These are phyloP conservation scores for Acrocyrtus sp. DNA, from an alignment of 2,888 invertebrate species.

Conservation along the genomic window DNA sequence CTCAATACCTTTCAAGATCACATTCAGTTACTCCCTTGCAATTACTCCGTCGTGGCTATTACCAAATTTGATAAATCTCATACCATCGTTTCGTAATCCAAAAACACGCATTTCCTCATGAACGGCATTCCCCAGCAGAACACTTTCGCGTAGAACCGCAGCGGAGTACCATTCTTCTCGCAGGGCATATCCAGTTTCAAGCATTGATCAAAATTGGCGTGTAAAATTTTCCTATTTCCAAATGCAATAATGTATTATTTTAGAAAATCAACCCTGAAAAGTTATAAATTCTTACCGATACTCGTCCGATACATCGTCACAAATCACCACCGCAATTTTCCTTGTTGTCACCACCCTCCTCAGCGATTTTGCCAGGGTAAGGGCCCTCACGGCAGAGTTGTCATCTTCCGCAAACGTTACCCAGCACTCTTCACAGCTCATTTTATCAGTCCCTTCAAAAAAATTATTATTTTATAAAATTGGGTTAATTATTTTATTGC, in stretches of 20 bases:
- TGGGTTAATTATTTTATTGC: background rate
- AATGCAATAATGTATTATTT: constrained; percentile 1
- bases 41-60: too few species aligned
- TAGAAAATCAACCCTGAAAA: background rate
- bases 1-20: constrained; percentile 35
- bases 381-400: constrained; percentile 16
- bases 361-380: constrained; percentile 37
- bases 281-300: constrained; percentile 28
- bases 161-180: constrained; percentile 37
- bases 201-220: constrained; percentile 38
- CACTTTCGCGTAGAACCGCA: constrained; percentile 41
- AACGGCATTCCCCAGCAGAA: constrained; percentile 55
- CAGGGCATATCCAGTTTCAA: constrained; percentile 27
- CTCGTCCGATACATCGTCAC: constrained; percentile 22
- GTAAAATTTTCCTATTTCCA: constrained; percentile 31
- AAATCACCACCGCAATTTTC: constrained; percentile 40
- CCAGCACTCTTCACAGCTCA: constrained; percentile 45
- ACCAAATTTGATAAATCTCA: background rate
- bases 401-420: constrained; percentile 42
- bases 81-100: constrained; percentile 50
- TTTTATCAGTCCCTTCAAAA: constrained; percentile 14
- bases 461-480: background rate
- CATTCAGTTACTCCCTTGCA: too few species aligned
- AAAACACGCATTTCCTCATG: constrained; percentile 45
- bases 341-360: constrained; percentile 40